Base-by-base conservation (phyloP, 1,140 invertebrate species). In the Melipona quadrifasciata region DNA sequence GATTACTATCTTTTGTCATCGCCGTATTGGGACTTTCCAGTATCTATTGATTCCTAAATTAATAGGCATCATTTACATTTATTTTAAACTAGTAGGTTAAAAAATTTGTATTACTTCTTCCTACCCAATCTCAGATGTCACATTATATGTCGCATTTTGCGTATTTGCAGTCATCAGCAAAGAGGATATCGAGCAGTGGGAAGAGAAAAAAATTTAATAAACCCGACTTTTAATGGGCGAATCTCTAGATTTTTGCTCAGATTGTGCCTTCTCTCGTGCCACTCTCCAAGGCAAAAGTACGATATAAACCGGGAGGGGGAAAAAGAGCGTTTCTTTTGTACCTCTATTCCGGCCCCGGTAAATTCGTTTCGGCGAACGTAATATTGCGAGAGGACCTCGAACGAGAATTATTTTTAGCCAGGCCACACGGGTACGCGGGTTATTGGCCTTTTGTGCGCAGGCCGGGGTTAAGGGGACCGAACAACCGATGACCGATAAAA, bases 401-500 rank as follows among this genome's bases (percentile, higher is more conserved):
- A 34, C 12, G 31, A 19, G 51, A 67, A 82, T 82, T 76, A 76
- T 76, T 82, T 82, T 76, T 70, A 70, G 51, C 55, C 58, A 19
- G 70, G 0, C 39, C 27, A 55, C 27, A 55, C 12, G 11, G 21
- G 21, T 14, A 27, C 53, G 31, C 5, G 24, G 55, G 27, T 70
- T 80, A 47, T 72, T 39, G 79, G n/a, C 24, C 6, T 17, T 81
- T 74, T 34, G 78, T 31, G 70, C 34, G 3, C n/a, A 21, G 16
- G 17, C 2, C n/a, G 19, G 6, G 11, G 39, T 34, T 19, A 53
- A 71, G 65, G 19, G 27, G 70, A 27, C 17, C 34, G 24, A 27
- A n/a, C 14, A 31, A 55, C 39, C 71, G 71, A 61, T 74, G 87
- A 78, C 73, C 77, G 87, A 86, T 82, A 67, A 79, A 61, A 82